Conservation (phyloP, 2,113 vertebrate genomes). For the Phocoena phocoena region DNA sequence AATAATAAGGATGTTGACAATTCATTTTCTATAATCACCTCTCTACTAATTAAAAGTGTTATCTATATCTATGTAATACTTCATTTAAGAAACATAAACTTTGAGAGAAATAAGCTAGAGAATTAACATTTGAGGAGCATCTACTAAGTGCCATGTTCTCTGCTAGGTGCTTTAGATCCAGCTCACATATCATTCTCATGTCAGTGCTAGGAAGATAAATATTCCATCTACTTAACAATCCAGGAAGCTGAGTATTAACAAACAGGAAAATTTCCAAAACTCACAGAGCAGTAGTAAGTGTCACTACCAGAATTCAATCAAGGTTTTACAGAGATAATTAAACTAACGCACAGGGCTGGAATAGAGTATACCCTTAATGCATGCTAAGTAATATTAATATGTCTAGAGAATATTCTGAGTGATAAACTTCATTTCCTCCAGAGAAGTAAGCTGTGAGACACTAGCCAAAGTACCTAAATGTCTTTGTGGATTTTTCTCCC, state of each 20-base stretch:
- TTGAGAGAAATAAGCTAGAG: not conserved
- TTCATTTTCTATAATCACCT: not conserved
- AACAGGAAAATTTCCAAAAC: not conserved
- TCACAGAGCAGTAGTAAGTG: not conserved
- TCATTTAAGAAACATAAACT: not conserved
- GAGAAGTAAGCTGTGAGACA: not conserved
- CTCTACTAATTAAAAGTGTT: not conserved
- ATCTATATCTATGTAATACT: not conserved
- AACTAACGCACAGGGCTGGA: not conserved
- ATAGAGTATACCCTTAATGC: not conserved
- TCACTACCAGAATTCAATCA: not conserved
- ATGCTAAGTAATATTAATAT: not conserved
- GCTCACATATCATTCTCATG: not conserved
- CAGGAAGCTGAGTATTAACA: not conserved
- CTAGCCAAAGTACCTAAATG: not conserved
- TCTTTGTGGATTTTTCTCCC: not conserved
- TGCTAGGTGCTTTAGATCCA: not conserved
- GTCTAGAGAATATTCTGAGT: not conserved
- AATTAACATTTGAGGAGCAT: not conserved
- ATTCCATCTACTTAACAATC: not conserved
- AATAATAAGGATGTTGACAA: not conserved
- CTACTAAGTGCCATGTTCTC: not conserved
- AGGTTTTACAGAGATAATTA: not conserved
- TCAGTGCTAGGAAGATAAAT: not conserved
- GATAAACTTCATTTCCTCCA: not conserved